These are phyloP conservation scores for Apotomis turbidana DNA, from an alignment of 2,888 invertebrate genomes.

Conservation along the genomic window DNA sequence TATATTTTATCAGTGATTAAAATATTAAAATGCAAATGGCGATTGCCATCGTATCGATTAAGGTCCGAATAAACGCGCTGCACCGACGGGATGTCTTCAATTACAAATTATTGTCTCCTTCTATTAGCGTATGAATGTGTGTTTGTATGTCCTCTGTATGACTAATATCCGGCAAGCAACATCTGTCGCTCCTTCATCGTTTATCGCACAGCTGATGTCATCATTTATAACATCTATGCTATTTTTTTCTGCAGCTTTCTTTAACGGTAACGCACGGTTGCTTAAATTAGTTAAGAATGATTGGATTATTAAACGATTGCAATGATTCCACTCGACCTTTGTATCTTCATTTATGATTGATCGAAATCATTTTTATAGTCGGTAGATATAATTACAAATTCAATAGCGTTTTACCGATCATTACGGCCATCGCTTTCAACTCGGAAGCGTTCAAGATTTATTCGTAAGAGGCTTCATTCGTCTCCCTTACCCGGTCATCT, in stretches of 20 bases:
- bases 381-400: constrained; percentile 52
- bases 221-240: constrained; percentile 53
- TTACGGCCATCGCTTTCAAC: constrained; percentile 57
- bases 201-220: constrained; percentile 63
- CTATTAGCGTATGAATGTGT: constrained; percentile 64
- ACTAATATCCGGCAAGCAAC: constrained; percentile 75
- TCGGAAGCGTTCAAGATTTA: constrained; percentile 59
- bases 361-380: constrained; percentile 46
- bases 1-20: constrained; percentile 15
- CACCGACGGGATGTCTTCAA: constrained; percentile 78
- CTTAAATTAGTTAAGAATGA: constrained; percentile 12
- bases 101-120: constrained; percentile 68
- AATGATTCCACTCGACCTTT: constrained; percentile 47
- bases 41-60: constrained; percentile 48
- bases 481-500: constrained; percentile 55
- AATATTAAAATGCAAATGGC: constrained; percentile 32
- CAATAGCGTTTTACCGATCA: constrained; percentile 56
- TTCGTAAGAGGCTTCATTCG: constrained; percentile 62
- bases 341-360: constrained; percentile 47
- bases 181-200: constrained; percentile 64
- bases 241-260: constrained; percentile 39
- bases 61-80: constrained; percentile 51
- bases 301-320: constrained; percentile 35
- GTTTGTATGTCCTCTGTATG: constrained; percentile 60
- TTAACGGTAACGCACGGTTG: constrained; percentile 23